These are phyloP conservation scores for Indri indri DNA, from an alignment of 2,113 vertebrate genomes.

Conservation along the genomic window DNA sequence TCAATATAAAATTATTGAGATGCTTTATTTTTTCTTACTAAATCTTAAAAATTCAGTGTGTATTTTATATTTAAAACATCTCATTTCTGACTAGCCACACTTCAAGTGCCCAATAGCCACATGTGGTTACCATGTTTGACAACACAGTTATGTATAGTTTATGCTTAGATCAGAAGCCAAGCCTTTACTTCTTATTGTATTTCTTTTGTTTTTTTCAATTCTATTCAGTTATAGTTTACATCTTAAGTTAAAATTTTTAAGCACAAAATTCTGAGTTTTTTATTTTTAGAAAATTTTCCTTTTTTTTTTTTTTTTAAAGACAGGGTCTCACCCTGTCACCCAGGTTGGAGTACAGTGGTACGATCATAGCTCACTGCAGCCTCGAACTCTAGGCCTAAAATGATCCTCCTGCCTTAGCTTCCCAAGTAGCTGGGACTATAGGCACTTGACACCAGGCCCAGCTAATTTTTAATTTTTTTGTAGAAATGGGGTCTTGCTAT, in stretches of 20 bases:
- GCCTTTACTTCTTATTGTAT: neutral
- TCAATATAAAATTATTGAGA: neutral
- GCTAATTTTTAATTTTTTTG: too few species aligned
- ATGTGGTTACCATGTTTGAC: neutral
- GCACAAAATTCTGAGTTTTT: neutral
- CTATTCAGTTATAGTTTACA: conserved; percentile 1
- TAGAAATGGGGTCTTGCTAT: too few species aligned
- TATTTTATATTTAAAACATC: neutral
- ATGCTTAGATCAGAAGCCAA: neutral
- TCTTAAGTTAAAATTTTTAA: neutral
- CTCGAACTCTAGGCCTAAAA: too few species aligned
- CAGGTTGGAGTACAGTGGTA: too few species aligned
- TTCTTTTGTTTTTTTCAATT: neutral
- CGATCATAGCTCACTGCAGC: too few species aligned
- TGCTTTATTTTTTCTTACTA: neutral
- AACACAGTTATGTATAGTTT: neutral
- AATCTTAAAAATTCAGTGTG: neutral
- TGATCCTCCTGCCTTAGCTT: too few species aligned
- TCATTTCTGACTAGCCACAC: neutral
- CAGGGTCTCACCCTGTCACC: too few species aligned
- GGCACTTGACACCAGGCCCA: too few species aligned
- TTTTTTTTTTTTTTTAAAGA: too few species aligned
- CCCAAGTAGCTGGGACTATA: too few species aligned
- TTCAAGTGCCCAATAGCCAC: neutral
- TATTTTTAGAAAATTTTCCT: too few species aligned